Base-by-base conservation (phyloP, 2,888 invertebrate species). In the Acanthosoma haemorrhoidale region DNA sequence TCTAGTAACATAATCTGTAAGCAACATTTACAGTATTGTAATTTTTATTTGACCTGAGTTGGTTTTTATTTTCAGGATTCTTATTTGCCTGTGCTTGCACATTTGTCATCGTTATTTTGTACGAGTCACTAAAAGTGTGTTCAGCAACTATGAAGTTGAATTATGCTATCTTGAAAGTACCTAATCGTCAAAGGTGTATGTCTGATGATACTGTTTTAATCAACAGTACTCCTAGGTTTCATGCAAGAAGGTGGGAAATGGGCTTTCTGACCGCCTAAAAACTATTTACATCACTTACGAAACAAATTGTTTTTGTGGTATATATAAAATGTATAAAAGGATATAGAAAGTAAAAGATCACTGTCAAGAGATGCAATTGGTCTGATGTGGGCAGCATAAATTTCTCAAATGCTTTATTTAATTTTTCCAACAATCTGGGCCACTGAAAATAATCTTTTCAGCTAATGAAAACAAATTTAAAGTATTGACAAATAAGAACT, bases 81-180 rank as follows among this genome's bases (percentile, higher is more conserved):
- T 21, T 69, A 5, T 43, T 61, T 18, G 60, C 34, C 15, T 61
- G 67, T 32, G 41, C 34, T 11, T 59, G 63, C 4, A 31, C 38
- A 25, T 11, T 66, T 18, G 29, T 29, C 21, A 9, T 58, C 13
- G 67, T 66, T 25, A 16, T 58, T 13, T 15, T 70, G 1, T 70
- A 64, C 67, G 70, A 70, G 60, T 34, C 43, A 21, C 15, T 70
- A 4, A 70, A 70, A 18, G 16, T 70, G 29, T 57, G 39, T 15
- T 59, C 57, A 21, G 64, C 64, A 13, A 51, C 39, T 29, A 39
- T 70, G 38, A 70, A 70, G n/a, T 59, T 70, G 29, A 70, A 70
- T 38, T 18, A 21, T 36, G 38, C 63, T 29, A 57, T 63, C 3
- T 32, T 38, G 11, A 59, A 51, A 43, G 51, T 38, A 15, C 61